Evolutionary conservation across 2,797 vertebrate species (phyloP), one percentile per base, ranked within the genome.

Genomic region (Chloroceryle inda): DNA sequence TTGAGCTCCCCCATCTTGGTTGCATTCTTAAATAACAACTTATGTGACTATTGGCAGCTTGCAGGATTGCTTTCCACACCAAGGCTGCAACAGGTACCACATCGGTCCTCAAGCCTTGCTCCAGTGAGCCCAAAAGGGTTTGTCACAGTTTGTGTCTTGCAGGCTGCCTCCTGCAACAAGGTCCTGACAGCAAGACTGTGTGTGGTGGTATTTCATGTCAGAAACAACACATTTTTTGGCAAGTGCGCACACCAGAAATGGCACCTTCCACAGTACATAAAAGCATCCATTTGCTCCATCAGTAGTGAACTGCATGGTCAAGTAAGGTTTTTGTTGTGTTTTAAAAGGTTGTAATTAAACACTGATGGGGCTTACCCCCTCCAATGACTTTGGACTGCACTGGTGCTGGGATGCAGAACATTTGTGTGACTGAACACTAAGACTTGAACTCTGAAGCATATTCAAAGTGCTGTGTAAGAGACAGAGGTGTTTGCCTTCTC

Each of bases 391-490:
- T 52, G 68, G 69, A 71, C 81, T 89, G 89, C 84, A 62, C 82
- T 52, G 27, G 52, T 80, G 85, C 53, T 52, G 85, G 89, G 79
- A 85, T 79, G 62, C 69, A 67, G 59, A 94, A 85, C 4, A 0
- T 63, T 53, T 31, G 82, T 61, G 92, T 2, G 16, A 68, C 61
- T 88, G 58, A 74, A 95, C 68, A 7, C 88, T 68, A 71, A 40
- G 59, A 93, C 82, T 96, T 86, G 81, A 85, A 68, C 78, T 94
- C 90, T 80, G 88, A 96, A 94, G 93, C 87, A 86, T 68, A 81
- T 89, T 87, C 83, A 61, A 72, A 72, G 90, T 76, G 87, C 90
- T 93, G 1, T 69, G 35, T 81, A 83, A 86, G 81, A 89, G 90
- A 89, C 18, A 31, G 91, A 87, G 82, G 59, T 18, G 6, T 89